Conservation (phyloP, 92 coral and sea anemone genomes). For the Zoanthus solanderi region DNA sequence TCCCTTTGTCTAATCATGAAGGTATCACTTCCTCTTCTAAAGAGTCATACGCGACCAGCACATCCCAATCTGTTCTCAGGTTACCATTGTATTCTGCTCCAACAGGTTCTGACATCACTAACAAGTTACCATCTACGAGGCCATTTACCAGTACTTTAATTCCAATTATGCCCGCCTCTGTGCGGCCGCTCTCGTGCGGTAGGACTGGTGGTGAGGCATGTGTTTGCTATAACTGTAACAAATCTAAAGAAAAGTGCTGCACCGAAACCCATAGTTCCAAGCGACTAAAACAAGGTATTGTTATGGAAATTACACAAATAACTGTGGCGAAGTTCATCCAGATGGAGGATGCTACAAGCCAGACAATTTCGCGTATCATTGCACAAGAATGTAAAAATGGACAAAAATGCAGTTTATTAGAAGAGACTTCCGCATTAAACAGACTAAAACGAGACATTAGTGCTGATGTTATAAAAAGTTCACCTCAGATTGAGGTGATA, state of each 20-base stretch:
- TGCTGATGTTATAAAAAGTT: conserved; percentile 2
- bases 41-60: conserved; percentile 26
- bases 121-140: conserved; percentile 30
- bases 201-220: conserved; percentile 53
- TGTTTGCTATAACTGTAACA: conserved; percentile 79
- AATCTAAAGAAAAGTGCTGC: conserved; percentile 66
- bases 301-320: conserved; percentile 26
- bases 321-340: conserved; percentile 2
- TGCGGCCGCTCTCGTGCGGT: conserved; percentile 36
- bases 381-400: conserved; percentile 17
- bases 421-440: neutral
- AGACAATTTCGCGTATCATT: conserved; percentile 26
- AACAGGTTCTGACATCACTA: conserved; percentile 39
- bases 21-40: conserved; percentile 46
- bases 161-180: conserved; percentile 17
- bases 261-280: conserved; percentile 45
- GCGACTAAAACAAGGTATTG: conserved; percentile 33
- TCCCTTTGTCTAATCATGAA: conserved; percentile 34
- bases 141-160: conserved; percentile 27
- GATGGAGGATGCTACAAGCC: neutral
- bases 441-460: conserved; percentile 18
- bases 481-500: conserved; percentile 8
- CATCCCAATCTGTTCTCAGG: conserved; percentile 29
- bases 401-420: conserved; percentile 2
- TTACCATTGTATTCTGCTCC: conserved; percentile 46